Conservation (phyloP, 2,888 invertebrate species). For the Pyrrhosoma nymphula region DNA sequence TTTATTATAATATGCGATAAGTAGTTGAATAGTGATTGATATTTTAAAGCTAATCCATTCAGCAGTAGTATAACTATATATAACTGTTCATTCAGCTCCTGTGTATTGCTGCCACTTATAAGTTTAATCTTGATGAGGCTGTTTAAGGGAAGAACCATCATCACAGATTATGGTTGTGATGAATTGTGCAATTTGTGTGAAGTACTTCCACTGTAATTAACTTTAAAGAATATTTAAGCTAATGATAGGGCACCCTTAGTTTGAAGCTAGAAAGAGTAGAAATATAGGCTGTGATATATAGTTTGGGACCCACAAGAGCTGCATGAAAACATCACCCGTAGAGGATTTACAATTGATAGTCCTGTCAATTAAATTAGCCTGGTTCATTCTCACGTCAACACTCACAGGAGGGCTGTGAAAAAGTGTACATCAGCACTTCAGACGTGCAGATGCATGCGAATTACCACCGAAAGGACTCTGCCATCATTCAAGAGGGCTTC, state of each 20-base stretch:
- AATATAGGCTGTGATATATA: background rate
- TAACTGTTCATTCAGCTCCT: background rate
- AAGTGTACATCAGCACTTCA: constrained; percentile 98
- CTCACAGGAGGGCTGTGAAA: constrained; percentile 85
- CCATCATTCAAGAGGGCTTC: constrained; percentile 98
- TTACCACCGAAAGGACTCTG: constrained; percentile 98
- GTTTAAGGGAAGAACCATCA: background rate
- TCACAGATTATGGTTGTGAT: background rate
- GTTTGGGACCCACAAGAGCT: constrained; percentile 1
- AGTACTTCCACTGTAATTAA: background rate
- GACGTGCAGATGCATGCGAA: constrained; percentile 99
- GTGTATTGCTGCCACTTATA: background rate
- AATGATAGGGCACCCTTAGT: background rate
- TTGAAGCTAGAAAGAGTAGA: background rate
- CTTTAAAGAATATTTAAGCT: background rate
- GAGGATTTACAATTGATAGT: constrained; percentile 9
- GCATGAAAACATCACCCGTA: constrained; percentile 51
- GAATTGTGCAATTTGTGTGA: background rate
- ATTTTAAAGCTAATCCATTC: too few relatives aligned
- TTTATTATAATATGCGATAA: too few relatives aligned
- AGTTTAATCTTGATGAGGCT: background rate
- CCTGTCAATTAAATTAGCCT: constrained; percentile 55
- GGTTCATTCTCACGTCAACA: constrained; percentile 65
- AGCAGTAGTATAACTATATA: too few relatives aligned
- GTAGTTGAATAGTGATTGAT: too few relatives aligned